Percentiles rank a stretch among this genome's conserved stretches.
Evolutionary conservation across 2,888 invertebrate species (phyloP).

Genomic region (Pristionchus entomophagus): DNA sequence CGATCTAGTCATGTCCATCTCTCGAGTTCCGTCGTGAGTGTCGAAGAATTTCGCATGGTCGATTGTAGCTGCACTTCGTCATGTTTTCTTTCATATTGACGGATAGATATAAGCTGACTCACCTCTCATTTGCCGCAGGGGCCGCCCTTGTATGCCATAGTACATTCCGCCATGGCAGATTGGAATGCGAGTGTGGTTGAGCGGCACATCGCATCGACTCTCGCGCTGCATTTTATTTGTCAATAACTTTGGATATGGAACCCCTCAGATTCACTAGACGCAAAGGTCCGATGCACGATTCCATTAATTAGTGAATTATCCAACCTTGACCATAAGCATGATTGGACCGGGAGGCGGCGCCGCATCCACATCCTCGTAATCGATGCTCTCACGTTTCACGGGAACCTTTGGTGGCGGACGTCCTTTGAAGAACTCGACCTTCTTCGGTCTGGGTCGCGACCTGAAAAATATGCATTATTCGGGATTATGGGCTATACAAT

Average conservation of each 20-base stretch:
- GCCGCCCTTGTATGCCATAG: slow-evolving; percentile 15
- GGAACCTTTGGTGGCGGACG: background rate
- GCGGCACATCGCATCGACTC: background rate
- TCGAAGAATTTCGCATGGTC: slow-evolving; percentile 25
- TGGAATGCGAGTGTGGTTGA: slow-evolving; percentile 6
- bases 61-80: background rate
- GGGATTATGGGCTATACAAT: background rate
- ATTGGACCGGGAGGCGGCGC: background rate
- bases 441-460: background rate
- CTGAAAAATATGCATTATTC: background rate
- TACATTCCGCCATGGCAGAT: background rate
- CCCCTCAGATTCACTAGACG: no score
- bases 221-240: background rate
- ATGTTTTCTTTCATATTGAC: no score
- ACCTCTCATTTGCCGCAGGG: slow-evolving; percentile 22
- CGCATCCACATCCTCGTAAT: background rate
- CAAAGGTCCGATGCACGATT: no score
- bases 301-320: no score
- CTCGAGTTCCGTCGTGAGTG: background rate
- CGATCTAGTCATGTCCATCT: background rate
- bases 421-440: background rate
- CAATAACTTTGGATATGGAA: background rate
- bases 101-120: background rate
- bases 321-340: background rate
- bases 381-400: background rate